phyloP scores from a whole-genome alignment of 1,140 invertebrate genomes.

The Agrilus planipennis region DNA sequence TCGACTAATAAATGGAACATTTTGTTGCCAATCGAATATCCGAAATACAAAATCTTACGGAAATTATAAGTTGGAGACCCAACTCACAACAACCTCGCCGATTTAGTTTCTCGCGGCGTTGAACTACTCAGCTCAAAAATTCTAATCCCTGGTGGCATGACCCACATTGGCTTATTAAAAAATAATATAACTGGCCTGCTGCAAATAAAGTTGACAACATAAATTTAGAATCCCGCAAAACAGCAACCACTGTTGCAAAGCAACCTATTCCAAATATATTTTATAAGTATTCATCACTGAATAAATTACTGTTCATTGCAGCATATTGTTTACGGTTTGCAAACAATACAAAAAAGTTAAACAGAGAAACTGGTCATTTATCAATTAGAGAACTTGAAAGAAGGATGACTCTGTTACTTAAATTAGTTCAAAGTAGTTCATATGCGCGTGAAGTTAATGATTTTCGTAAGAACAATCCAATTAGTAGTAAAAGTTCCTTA shows the following conservation, averaged over 20 bases:
- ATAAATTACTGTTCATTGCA: not conserved
- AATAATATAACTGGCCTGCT: conserved; percentile 15
- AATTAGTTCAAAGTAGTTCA: not conserved
- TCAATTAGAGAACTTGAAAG: not conserved
- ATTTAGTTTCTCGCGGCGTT: too few relatives aligned
- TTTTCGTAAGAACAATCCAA: not conserved
- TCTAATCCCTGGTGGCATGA: too few relatives aligned
- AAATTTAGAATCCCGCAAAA: too few relatives aligned
- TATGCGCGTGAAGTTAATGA: conserved; percentile 1
- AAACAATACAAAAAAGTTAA: not conserved
- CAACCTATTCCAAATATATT: too few relatives aligned
- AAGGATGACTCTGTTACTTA: not conserved
- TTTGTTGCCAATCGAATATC: conserved; percentile 28
- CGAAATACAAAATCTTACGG: conserved; percentile 22
- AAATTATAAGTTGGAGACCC: conserved; percentile 16
- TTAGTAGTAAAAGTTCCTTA: not conserved
- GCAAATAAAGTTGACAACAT: not conserved
- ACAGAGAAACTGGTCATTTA: not conserved
- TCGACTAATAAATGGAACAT: conserved; percentile 9
- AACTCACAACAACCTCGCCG: too few relatives aligned
- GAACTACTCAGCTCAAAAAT: too few relatives aligned
- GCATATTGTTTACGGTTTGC: not conserved
- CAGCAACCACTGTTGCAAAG: too few relatives aligned
- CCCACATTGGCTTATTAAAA: too few relatives aligned
- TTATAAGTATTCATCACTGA: not conserved